phyloP scores from a whole-genome alignment of 2,888 invertebrate genomes.

The Epirrhoe alternata region DNA sequence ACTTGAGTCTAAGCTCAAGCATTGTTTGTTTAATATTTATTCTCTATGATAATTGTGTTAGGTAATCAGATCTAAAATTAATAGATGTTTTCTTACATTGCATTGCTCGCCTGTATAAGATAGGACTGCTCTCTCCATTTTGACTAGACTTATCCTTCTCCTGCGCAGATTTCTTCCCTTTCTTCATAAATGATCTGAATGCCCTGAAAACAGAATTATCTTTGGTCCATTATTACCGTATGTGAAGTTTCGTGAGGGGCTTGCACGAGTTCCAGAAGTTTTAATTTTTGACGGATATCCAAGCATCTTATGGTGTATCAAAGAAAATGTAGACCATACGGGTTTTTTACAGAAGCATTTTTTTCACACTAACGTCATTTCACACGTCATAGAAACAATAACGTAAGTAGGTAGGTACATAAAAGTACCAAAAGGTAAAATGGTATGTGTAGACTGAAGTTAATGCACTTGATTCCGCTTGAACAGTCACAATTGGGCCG shows the following conservation, averaged over 20 bases:
- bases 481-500: constrained; percentile 72
- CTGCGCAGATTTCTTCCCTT: constrained; percentile 68
- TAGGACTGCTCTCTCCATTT: constrained; percentile 73
- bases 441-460: constrained; percentile 49
- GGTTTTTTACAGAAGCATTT: no score
- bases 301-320: no score
- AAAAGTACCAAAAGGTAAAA: neutral
- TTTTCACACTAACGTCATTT: no score
- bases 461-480: constrained; percentile 81
- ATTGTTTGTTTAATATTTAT: no score
- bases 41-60: no score
- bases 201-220: constrained; percentile 67
- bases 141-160: constrained; percentile 58
- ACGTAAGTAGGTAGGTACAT: no score
- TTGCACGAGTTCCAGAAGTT: neutral
- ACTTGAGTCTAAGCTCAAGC: no score
- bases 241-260: neutral
- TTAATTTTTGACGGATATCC: no score
- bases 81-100: constrained; percentile 66
- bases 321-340: no score
- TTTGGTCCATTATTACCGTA: neutral
- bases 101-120: constrained; percentile 72
- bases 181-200: constrained; percentile 79
- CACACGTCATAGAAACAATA: no score
- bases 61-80: no score